Percentiles rank a stretch among this genome's conserved stretches.
Evolutionary conservation across 2,888 invertebrate genomes (phyloP).

Genomic region (Acleris emargana): DNA sequence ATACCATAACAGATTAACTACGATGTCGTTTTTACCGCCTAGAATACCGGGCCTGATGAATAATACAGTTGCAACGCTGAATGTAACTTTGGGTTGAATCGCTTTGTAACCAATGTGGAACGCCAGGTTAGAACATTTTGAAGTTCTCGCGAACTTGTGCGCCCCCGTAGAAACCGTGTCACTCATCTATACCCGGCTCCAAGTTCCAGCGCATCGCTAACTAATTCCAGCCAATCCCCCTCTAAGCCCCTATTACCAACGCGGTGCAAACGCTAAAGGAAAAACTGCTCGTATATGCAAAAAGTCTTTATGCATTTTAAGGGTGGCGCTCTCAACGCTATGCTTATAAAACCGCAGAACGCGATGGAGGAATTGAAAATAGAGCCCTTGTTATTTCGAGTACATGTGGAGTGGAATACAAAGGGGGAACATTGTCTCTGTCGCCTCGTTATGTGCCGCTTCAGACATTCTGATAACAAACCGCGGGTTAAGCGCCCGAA

Average conservation of each 20-base stretch:
- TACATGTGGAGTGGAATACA: conserved; percentile 76
- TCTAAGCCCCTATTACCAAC: conserved; percentile 44
- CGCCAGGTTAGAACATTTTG: too few species aligned
- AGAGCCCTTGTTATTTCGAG: conserved; percentile 82
- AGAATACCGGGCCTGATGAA: too few species aligned
- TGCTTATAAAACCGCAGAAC: conserved; percentile 62
- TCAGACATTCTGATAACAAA: conserved; percentile 78
- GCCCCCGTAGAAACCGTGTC: not conserved
- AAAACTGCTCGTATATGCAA: conserved; percentile 63
- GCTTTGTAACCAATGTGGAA: too few species aligned
- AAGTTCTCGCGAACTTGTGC: too few species aligned
- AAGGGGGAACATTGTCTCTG: conserved; percentile 76
- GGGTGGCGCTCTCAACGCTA: conserved; percentile 52
- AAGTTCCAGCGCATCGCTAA: conserved; percentile 18
- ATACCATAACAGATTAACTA: too few species aligned
- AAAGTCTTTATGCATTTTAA: conserved; percentile 67
- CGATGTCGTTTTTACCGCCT: too few species aligned
- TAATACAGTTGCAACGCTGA: too few species aligned
- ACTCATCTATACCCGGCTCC: not conserved
- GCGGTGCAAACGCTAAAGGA: conserved; percentile 51
- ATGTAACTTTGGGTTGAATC: too few species aligned
- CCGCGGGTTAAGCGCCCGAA: conserved; percentile 55
- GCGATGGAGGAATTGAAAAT: conserved; percentile 78
- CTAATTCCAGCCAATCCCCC: conserved; percentile 34
- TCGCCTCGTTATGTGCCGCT: conserved; percentile 74